These are phyloP conservation scores for Ageneiosus marmoratus DNA, from an alignment of 2,113 vertebrate species.

Conservation along the genomic window DNA sequence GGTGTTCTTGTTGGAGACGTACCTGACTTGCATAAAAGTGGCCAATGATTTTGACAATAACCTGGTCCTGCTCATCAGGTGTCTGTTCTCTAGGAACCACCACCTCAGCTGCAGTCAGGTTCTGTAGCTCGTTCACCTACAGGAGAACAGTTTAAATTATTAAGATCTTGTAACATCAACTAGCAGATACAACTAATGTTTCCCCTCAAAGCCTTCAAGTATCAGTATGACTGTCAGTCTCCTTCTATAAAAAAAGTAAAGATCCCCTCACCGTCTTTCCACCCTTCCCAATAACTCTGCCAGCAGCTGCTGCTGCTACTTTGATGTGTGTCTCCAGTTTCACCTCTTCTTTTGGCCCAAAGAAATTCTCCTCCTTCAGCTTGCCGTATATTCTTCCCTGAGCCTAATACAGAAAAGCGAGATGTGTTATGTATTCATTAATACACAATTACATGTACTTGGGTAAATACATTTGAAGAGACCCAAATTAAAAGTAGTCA, in stretches of 20 bases:
- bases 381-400: slow-evolving; percentile 94
- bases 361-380: slow-evolving; percentile 94
- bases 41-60: slow-evolving; percentile 95
- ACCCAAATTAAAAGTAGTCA: neutral
- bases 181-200: neutral
- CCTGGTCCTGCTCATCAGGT: slow-evolving; percentile 91
- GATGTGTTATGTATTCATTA: neutral
- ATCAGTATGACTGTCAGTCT: neutral
- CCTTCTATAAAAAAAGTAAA: neutral
- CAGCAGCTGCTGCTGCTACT: slow-evolving; percentile 86
- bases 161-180: neutral
- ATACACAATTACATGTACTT: neutral
- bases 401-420: slow-evolving; percentile 68
- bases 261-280: slow-evolving; percentile 85
- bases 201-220: neutral
- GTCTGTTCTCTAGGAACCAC: slow-evolving; percentile 93
- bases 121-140: slow-evolving; percentile 93
- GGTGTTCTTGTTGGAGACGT: slow-evolving; percentile 9
- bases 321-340: slow-evolving; percentile 94
- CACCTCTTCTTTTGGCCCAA: slow-evolving; percentile 92
- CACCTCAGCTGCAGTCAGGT: slow-evolving; percentile 92
- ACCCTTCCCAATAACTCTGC: slow-evolving; percentile 90
- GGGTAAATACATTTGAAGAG: neutral
- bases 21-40: slow-evolving; percentile 98
- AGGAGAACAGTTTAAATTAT: neutral